Conservation (phyloP, 2,888 invertebrate species). For the Clusia tigrina region DNA sequence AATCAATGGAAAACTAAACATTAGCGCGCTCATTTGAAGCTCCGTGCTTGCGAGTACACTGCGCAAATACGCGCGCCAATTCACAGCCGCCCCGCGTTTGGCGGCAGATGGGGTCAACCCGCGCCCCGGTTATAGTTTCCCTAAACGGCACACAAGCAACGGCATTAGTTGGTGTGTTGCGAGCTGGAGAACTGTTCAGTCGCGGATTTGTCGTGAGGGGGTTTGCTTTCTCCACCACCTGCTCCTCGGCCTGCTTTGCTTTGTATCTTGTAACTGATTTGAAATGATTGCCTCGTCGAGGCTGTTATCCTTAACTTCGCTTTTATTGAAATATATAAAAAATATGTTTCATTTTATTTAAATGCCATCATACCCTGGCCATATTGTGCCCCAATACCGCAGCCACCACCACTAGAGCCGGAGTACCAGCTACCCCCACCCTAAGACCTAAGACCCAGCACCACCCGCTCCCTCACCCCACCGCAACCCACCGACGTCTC, state of each 20-base stretch:
- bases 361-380: background rate
- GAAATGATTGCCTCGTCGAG: background rate
- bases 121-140: slow-evolving; percentile 18
- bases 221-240: too few relatives aligned
- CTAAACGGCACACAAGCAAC: slow-evolving; percentile 16
- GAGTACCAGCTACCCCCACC: background rate
- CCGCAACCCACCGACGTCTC: too few relatives aligned
- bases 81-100: background rate
- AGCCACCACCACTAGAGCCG: background rate
- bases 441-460: background rate
- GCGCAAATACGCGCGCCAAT: background rate
- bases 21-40: slow-evolving; percentile 11
- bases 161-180: slow-evolving; percentile 9
- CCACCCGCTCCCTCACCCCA: background rate
- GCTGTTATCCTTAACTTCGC: slow-evolving; percentile 18
- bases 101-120: background rate
- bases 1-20: slow-evolving; percentile 17
- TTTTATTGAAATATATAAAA: slow-evolving; percentile 24
- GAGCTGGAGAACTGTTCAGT: too few relatives aligned
- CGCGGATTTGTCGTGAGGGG: background rate
- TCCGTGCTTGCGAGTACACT: too few relatives aligned
- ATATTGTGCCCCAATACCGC: background rate
- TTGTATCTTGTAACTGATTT: background rate
- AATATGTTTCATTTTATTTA: slow-evolving; percentile 12
- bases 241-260: background rate